phyloP scores from a whole-genome alignment of 2,113 vertebrate species.

The Heterotis niloticus region DNA sequence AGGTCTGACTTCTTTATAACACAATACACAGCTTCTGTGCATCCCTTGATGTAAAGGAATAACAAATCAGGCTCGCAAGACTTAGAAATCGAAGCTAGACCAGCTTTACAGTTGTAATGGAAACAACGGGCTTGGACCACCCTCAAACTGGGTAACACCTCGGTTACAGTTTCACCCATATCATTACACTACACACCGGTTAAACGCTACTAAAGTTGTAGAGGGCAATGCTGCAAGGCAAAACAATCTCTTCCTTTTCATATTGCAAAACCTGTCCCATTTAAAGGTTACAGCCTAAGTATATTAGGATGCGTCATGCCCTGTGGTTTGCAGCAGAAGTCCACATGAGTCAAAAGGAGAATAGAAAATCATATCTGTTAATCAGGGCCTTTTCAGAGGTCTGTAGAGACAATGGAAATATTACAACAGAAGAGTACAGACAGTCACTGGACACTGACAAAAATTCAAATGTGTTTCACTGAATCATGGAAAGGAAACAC shows the following conservation, averaged over 20 bases:
- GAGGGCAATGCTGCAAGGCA: no score
- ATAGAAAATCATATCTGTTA: constrained; percentile 54
- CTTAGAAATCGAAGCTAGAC: no score
- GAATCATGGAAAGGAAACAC: no score
- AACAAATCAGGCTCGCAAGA: no score
- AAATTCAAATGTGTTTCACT: no score
- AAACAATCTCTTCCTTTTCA: not conserved
- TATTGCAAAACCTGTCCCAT: constrained; percentile 19
- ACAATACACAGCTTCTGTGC: no score
- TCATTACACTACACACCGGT: no score
- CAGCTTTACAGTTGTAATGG: no score
- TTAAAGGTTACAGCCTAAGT: constrained; percentile 51
- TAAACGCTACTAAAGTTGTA: no score
- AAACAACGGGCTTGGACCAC: constrained; percentile 1
- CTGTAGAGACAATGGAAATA: constrained; percentile 56
- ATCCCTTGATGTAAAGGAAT: no score
- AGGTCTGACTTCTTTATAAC: no score
- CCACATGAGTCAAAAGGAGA: constrained; percentile 56
- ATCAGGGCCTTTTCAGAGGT: constrained; percentile 27
- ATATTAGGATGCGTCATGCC: constrained; percentile 40
- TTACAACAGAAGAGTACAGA: constrained; percentile 27
- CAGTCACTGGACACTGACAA: not conserved
- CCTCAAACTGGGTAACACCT: not conserved
- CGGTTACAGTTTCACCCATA: no score
- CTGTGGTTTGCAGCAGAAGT: constrained; percentile 49